These are phyloP conservation scores for Drosophila mercatorum DNA, from an alignment of 2,888 invertebrate species.

Conservation along the genomic window DNA sequence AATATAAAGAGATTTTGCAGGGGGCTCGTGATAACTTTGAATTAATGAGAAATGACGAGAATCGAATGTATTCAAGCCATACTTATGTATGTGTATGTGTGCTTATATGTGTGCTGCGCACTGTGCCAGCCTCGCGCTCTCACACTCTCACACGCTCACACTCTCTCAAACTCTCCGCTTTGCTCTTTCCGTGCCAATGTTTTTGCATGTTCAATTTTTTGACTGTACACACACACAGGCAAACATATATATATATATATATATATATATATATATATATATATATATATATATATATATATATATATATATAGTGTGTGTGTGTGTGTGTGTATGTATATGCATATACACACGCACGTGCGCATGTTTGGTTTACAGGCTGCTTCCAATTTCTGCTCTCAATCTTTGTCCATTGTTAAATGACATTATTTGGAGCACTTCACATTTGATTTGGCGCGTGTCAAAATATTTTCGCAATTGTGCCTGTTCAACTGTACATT, in stretches of 20 bases:
- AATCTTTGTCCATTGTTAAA: conserved; percentile 58
- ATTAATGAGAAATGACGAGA: no score
- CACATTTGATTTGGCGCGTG: conserved; percentile 63
- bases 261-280: not conserved
- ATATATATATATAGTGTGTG: not conserved
- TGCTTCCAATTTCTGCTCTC: conserved; percentile 39
- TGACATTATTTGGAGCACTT: conserved; percentile 73
- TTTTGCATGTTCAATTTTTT: conserved; percentile 60
- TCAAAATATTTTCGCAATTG: conserved; percentile 60
- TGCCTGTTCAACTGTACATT: conserved; percentile 30
- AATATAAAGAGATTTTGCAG: not conserved
- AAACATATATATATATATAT: conserved; percentile 6
- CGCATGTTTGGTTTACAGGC: conserved; percentile 18
- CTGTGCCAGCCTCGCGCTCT: conserved; percentile 19
- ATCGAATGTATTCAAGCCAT: no score
- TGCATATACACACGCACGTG: conserved; percentile 14
- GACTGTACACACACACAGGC: conserved; percentile 2
- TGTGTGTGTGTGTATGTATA: conserved; percentile 1
- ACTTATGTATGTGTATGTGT: no score
- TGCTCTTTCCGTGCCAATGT: conserved; percentile 21
- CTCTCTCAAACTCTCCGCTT: not conserved
- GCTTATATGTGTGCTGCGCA: conserved; percentile 26
- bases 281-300: conserved; percentile 15
- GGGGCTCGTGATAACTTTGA: no score
- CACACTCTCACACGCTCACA: conserved; percentile 5